A percentile compares a stretch with the other conserved stretches of the same genome.
phyloP scores from a whole-genome alignment of 37 sponge, comb jelly and placozoan species.

The Corticium candelabrum region DNA sequence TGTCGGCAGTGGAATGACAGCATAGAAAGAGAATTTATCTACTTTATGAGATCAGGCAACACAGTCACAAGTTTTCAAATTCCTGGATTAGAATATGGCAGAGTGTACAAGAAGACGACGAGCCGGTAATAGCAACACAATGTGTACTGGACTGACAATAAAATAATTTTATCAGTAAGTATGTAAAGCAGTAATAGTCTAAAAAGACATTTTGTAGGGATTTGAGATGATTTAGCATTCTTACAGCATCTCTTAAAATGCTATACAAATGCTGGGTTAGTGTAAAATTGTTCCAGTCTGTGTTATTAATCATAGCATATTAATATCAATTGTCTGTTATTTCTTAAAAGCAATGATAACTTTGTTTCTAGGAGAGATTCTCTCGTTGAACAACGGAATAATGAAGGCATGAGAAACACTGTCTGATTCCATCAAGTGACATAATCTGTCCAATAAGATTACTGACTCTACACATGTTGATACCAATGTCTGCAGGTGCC shows the following conservation, averaged over 20 bases:
- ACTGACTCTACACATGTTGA: background rate
- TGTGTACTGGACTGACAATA: too few relatives aligned
- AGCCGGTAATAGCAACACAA: too few relatives aligned
- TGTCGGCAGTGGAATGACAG: background rate
- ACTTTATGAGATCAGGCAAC: constrained; percentile 25
- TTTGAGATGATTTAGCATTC: too few relatives aligned
- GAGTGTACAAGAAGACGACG: constrained; percentile 8
- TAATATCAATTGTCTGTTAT: too few relatives aligned
- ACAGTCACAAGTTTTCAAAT: constrained; percentile 21
- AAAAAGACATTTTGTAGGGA: too few relatives aligned
- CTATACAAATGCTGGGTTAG: too few relatives aligned
- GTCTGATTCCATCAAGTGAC: background rate
- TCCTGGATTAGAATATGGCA: constrained; percentile 37
- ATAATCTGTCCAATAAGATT: background rate
- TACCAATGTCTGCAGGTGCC: background rate
- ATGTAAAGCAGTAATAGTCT: too few relatives aligned
- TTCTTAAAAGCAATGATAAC: background rate
- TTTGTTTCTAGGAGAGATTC: background rate
- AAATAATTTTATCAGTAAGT: too few relatives aligned
- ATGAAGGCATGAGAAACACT: background rate
- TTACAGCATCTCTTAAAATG: too few relatives aligned
- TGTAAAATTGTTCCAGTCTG: too few relatives aligned
- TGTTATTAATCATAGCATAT: too few relatives aligned
- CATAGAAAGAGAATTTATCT: constrained; percentile 30
- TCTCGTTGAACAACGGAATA: background rate